Evolutionary conservation across 2,888 invertebrate genomes (phyloP), one percentile per base, ranked within the genome.

Genomic region (Cephus rjabovi): DNA sequence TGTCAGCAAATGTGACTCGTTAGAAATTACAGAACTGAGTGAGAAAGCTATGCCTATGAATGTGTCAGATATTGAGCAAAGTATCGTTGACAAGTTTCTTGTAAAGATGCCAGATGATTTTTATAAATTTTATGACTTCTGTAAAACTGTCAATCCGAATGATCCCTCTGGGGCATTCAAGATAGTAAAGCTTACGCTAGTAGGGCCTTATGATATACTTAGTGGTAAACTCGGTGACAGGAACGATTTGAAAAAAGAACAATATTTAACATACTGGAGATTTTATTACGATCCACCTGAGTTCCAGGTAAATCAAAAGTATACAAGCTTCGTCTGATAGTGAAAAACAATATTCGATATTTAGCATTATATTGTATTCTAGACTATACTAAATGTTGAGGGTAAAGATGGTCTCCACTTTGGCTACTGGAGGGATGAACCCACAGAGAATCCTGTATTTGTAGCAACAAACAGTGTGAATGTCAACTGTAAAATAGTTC

Each of bases 221-320:
- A 92, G 93, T 74, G 95, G 95, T 11, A 94, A 94, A 86, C 93
- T 96, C 81, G 85, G 87, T 79, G 86, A 88, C 75, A 93, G 93
- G 3, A 91, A 92, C 78, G 89, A 94, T 34, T 91, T 93, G 1
- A 92, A 94, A 79, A 93, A 94, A 80, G 92, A 94, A 80, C 92
- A 95, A 80, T 96, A 95, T 89, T 93, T 97, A 75, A 92, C 95
- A 12, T 97, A 98, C 90, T 98, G 97, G 96, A 94, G 99, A 85
- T 98, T 96, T 92, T 97, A 94, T 90, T 97, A 96, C 91, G 99
- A 99, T 93, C 97, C 98, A 12, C 98, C 99, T 12, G 98, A 99
- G 92, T 97, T 98, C 91, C 97, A 97, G 92, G 95, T 95, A 90
- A 83, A 81, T 31, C 15, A 40, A 40, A 15, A 15, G 15, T 40